Conservation (phyloP, 2,113 vertebrate species). For the Apeltes quadracus region DNA sequence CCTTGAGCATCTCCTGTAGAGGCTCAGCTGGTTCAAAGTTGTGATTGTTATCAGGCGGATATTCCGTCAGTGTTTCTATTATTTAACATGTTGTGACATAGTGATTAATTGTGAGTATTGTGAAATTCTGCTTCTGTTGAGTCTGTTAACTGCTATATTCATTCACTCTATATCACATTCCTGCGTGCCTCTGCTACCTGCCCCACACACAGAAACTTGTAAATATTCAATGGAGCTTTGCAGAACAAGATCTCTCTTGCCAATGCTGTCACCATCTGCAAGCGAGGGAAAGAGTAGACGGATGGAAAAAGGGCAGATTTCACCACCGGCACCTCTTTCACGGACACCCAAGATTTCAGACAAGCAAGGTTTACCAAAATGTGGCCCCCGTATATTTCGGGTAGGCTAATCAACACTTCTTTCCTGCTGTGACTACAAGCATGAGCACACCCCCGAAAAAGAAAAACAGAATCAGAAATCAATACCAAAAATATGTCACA, state of each 20-base stretch:
- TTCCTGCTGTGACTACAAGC: slow-evolving; percentile 13
- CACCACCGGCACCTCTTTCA: slow-evolving; percentile 68
- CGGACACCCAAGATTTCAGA: slow-evolving; percentile 70
- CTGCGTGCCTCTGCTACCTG: slow-evolving; percentile 37
- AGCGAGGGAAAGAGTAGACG: slow-evolving; percentile 70
- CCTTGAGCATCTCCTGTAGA: neutral
- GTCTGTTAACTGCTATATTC: neutral
- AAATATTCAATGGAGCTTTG: slow-evolving; percentile 77
- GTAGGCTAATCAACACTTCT: slow-evolving; percentile 43
- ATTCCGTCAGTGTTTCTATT: slow-evolving; percentile 21
- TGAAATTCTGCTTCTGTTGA: neutral
- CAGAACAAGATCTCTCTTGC: slow-evolving; percentile 77
- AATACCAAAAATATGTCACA: slow-evolving; percentile 3
- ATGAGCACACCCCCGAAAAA: neutral
- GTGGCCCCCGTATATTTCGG: slow-evolving; percentile 14
- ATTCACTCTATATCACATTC: slow-evolving; percentile 53
- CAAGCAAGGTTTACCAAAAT: slow-evolving; percentile 36
- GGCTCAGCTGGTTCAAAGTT: slow-evolving; percentile 12
- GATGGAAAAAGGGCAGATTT: slow-evolving; percentile 75
- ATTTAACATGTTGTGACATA: slow-evolving; percentile 33
- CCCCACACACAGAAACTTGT: slow-evolving; percentile 62
- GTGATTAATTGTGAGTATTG: slow-evolving; percentile 21
- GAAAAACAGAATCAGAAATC: neutral
- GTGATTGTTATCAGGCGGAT: slow-evolving; percentile 30
- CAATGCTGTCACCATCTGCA: slow-evolving; percentile 72